Base-by-base conservation (phyloP, 2,888 invertebrate genomes). In the Xestia rhomboidea region DNA sequence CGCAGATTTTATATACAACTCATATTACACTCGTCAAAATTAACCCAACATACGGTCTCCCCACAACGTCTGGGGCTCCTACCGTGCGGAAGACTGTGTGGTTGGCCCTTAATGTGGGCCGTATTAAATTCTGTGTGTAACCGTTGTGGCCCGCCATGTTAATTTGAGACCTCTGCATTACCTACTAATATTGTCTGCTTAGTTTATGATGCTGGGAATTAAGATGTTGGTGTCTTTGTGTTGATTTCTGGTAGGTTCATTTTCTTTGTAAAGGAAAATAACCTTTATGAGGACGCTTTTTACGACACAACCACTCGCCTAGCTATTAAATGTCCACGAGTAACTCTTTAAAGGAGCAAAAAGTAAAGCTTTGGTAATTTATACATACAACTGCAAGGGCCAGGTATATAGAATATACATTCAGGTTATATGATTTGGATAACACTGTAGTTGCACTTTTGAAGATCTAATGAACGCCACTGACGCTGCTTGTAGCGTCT, bases 81-180 rank as follows among this genome's bases (percentile, higher is more conserved):
- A 89, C 77, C 51, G 77, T 66, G 81, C 60, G 77, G 82, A 88
- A 81, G 85, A 80, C 88, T 80, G 63, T 89, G 88, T 81, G 89
- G 89, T 87, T 21, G 85, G 76, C 71, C 86, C 86, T 84, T 86
- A 86, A 89, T 87, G 85, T 87, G 82, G 83, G 60, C 84, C 74
- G 87, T 89, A 88, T 89, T 89, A 89, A 88, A 88, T 89, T 89
- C 88, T 88, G 85, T 86, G 85, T 89, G 89, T 84, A 86, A 80
- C 86, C 83, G 88, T 88, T 88, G 88, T 67, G 88, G 87, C 66
- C 77, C 70, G 76, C 86, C 81, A 82, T 87, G 89, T 89, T 89
- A 80, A 88, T 88, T 88, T 85, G 88, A 85, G 83, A 85, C 81
- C 76, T 80, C 81, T 66, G 79, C 76, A 79, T 83, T 88, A 89